Evolutionary conservation across 2,888 invertebrate species (phyloP).

Genomic region (Lomographa bimaculata): DNA sequence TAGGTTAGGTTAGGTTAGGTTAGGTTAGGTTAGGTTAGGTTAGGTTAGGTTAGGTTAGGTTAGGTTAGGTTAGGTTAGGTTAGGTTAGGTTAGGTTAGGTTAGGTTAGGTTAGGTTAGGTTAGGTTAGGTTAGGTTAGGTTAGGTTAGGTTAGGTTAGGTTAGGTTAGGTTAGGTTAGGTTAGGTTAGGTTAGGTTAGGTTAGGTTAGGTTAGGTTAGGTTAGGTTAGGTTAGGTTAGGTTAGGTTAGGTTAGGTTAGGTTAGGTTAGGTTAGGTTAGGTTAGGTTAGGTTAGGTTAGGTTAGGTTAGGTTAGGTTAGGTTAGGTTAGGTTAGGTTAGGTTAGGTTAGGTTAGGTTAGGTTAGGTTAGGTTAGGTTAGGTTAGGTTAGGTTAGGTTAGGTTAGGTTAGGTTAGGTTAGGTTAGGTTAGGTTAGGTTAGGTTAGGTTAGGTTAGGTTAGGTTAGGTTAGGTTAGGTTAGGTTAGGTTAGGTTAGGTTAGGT

Average conservation of each 20-base stretch:
- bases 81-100: slow-evolving; percentile 23
- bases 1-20: slow-evolving; percentile 22
- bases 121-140: too few relatives aligned
- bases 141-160: too few relatives aligned
- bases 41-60: slow-evolving; percentile 22
- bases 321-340: slow-evolving; percentile 17
- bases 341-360: slow-evolving; percentile 22
- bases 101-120: slow-evolving; percentile 18
- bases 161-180: slow-evolving; percentile 25
- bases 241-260: slow-evolving; percentile 25
- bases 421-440: too few relatives aligned
- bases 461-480: too few relatives aligned
- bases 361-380: slow-evolving; percentile 26
- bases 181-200: slow-evolving; percentile 27
- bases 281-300: slow-evolving; percentile 30
- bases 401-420: too few relatives aligned
- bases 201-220: slow-evolving; percentile 24
- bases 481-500: too few relatives aligned
- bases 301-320: slow-evolving; percentile 28
- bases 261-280: slow-evolving; percentile 23
- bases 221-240: slow-evolving; percentile 23
- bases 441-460: too few relatives aligned
- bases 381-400: too few relatives aligned
- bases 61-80: slow-evolving; percentile 23
- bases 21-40: slow-evolving; percentile 22